Conservation (phyloP, 2,797 vertebrate genomes). For the Pogoniulus pusillus region DNA sequence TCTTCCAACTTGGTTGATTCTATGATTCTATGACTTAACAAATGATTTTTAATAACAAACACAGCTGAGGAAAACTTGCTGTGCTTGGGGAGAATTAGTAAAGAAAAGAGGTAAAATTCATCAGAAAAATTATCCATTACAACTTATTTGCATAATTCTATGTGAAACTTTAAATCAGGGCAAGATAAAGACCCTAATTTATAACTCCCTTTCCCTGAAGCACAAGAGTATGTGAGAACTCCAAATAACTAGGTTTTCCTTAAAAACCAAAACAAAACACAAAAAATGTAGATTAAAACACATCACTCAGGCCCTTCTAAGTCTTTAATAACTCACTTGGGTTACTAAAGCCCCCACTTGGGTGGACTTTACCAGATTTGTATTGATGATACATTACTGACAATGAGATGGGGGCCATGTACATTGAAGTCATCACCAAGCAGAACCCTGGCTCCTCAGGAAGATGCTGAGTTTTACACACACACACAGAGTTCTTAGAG, state of each 20-base stretch:
- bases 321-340: background rate
- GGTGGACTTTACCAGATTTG: background rate
- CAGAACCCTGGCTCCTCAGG: background rate
- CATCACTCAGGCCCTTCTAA: background rate
- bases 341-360: too few species aligned
- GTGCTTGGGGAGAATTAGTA: background rate
- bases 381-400: background rate
- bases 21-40: too few species aligned
- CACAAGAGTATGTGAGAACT: background rate
- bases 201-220: conserved; percentile 4
- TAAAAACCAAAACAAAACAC: background rate
- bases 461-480: background rate
- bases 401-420: background rate
- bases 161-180: background rate
- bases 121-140: background rate
- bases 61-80: background rate
- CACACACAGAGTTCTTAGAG: background rate
- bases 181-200: conserved; percentile 5
- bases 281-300: background rate
- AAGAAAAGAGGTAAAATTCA: background rate
- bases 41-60: background rate
- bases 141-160: background rate
- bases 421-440: background rate
- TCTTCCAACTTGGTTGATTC: too few species aligned
- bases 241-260: background rate